Evolutionary conservation across 2,888 invertebrate species (phyloP), one percentile per base, ranked within the genome.

Genomic region (Acleris emargana): DNA sequence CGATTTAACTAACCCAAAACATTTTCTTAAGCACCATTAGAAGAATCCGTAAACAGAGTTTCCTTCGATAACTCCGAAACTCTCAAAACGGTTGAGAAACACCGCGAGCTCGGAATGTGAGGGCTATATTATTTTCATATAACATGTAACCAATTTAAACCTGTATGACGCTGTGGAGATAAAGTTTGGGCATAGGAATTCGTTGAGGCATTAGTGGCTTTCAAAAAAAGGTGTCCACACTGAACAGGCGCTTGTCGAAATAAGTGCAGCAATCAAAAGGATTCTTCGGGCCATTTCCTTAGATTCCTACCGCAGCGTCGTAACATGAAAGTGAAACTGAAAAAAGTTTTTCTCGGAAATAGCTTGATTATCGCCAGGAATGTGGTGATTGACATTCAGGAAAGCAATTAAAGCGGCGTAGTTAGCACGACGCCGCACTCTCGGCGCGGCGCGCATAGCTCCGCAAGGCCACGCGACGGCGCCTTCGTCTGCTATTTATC

Each of bases 341-440:
- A 49, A 47, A 17, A n/a, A n/a, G 13, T 58, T 47, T 38, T 53
- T 18, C 18, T 53, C 53, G 42, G 58, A 69, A 68, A 47, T 64
- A 62, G 62, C 49, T 57, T 78, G 73, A 80, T 79, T 79, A 80
- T 76, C 76, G 68, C 69, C 68, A 70, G 80, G 81, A 83, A 86
- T 85, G 82, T 80, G 79, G 76, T 81, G 83, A 86, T 83, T 84
- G 87, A 84, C 84, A 85, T 84, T 84, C 80, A 74, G 77, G 78
- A 73, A 72, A 75, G 83, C 85, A 86, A 87, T 89, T 87, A 87
- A 86, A 87, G 81, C 77, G 74, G 76, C 79, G 68, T 68, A 68
- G 70, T 75, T 73, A 70, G 72, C 72, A 72, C 62, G 63, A 59
- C 73, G 77, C 69, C 76, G 75, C 72, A 64, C 72, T 70, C 75